Base-by-base conservation (phyloP, 92 coral and sea anemone genomes). In the Heliopora coerulea region DNA sequence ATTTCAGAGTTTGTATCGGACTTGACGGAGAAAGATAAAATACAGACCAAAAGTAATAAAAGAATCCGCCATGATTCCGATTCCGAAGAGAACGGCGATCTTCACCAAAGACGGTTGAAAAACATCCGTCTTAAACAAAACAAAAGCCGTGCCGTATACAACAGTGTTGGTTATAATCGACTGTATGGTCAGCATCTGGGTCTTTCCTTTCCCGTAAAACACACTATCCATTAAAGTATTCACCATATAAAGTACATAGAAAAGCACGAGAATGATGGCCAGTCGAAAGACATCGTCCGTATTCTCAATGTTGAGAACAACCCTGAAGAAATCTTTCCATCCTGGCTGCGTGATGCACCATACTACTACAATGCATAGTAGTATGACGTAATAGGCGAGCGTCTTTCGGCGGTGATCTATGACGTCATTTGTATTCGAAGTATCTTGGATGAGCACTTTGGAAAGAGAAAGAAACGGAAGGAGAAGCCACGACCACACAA, bases 361-460 rank as follows among this genome's bases (percentile, higher is more conserved):
- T 40, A 65, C 30, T 0, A 20, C 14, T 1, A 54, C 72, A 41
- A 65, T 65, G 19, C 72, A 19, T 12, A 21, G 1, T 21, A 39
- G 52, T 26, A 65, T 65, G 56, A 65, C 17, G 72, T 65, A 65
- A 27, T 65, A 65, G 21, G 54, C 72, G 15, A 65, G 56, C 26
- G 72, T 65, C 72, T 65, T 65, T 29, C 26, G 2, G 35, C 72
- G 72, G 72, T 65, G 72, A 34, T 65, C 72, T 52, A 40, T 65
- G 56, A 65, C 54, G 34, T 65, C 56, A 40, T 65, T 65, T 25
- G 10, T n/a, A 20, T 65, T 40, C 52, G 72, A 65, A 13, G 72
- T 65, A 40, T 65, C 72, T 65, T 40, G 72, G 54, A 65, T 65
- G n/a, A 65, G 54, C n/a, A 65, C 72, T 50, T 68, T 68, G 61